These are phyloP conservation scores for Gymnorhina tibicen DNA, from an alignment of 2,113 vertebrate genomes.

Conservation along the genomic window DNA sequence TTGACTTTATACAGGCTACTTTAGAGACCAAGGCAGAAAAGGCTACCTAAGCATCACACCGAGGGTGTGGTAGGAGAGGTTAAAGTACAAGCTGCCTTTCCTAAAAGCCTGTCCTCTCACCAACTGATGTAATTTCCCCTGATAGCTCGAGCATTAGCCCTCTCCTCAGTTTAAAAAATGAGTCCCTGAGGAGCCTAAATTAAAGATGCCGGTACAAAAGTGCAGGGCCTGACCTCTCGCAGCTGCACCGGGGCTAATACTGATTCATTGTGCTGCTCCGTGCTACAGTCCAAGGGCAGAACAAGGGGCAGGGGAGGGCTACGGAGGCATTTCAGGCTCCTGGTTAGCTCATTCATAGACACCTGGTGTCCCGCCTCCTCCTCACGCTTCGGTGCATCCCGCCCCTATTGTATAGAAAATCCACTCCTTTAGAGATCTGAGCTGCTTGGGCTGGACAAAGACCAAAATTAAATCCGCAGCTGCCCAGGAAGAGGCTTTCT, in stretches of 20 bases:
- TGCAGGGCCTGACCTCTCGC: neutral
- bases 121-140: neutral
- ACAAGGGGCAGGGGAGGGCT: neutral
- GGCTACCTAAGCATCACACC: neutral
- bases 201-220: neutral
- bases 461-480: neutral
- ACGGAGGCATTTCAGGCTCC: neutral
- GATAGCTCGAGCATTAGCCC: neutral
- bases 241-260: neutral
- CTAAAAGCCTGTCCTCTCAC: neutral
- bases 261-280: neutral
- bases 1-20: neutral
- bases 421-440: neutral
- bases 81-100: neutral
- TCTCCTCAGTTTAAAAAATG: neutral
- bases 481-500: slow-evolving; percentile 8
- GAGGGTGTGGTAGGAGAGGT: neutral
- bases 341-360: slow-evolving; percentile 36
- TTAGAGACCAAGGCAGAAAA: neutral
- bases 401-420: neutral
- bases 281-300: neutral
- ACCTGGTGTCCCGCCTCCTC: slow-evolving; percentile 28
- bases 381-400: neutral
- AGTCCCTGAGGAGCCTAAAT: neutral
- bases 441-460: slow-evolving; percentile 21